Base-by-base conservation (phyloP, 2,888 invertebrate species). In the Phortica magna region DNA sequence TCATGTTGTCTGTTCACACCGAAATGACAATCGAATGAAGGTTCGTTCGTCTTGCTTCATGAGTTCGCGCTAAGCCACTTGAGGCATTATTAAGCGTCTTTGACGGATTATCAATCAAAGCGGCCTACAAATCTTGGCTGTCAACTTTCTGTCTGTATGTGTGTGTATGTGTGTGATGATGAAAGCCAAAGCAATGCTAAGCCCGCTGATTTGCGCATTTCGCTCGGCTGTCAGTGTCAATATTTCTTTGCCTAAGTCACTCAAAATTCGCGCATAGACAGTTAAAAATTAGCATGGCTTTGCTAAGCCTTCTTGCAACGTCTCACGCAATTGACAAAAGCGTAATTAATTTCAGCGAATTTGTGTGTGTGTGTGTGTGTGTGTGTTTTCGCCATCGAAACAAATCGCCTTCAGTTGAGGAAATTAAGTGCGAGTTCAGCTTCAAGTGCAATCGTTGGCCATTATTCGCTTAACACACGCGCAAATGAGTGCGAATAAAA, bases 211-310 rank as follows among this genome's bases (percentile, higher is more conserved):
- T 65, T 41, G 65, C 39, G n/a, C n/a, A 65, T 41, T 12, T 48
- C 59, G 2, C 9, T 48, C n/a, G 41, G 48, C 19, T 53, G 17
- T 59, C 17, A n/a, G 19, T 31, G 70, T 31, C 48, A 70, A 70
- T 42, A 70, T 70, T 31, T 68, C 10, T 70, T 70, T 48, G 70
- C 59, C 53, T 53, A 53, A 70, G 65, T n/a, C 65, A 14, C 17
- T 41, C n/a, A 41, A 65, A 65, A 41, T 65, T 61, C 22, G n/a
- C 41, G 65, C 39, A 41, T 1, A 65, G 65, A 65, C 65, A 65
- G 39, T 41, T 65, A 65, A 65, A 65, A 41, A 65, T 65, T 65
- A 65, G 65, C 65, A 41, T 22, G 61, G 61, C 19, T 61, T 61
- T 61, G 61, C 19, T 19, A 22, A 59, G 19, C n/a, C n/a, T 9